Evolutionary conservation across 1,140 invertebrate species (phyloP).

Genomic region (Nasonia vitripennis): DNA sequence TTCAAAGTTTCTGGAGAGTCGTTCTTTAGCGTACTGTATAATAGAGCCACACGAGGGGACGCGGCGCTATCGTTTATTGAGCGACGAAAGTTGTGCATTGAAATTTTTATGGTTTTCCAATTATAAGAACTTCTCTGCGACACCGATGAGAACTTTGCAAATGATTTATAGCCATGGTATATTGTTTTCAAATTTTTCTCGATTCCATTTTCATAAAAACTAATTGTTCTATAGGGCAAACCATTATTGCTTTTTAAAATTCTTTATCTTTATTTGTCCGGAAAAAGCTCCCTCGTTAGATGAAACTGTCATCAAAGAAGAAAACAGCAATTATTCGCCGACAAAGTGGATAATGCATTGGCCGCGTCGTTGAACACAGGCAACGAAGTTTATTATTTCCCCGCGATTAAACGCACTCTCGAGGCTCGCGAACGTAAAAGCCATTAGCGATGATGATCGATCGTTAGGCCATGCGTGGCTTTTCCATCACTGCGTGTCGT

Average conservation of each 20-base stretch:
- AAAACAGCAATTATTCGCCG: background rate
- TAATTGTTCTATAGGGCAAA: too few relatives aligned
- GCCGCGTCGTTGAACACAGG: too few relatives aligned
- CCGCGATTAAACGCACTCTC: background rate
- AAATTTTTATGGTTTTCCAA: slow-evolving; percentile 19
- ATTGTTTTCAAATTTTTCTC: too few relatives aligned
- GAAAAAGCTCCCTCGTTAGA: background rate
- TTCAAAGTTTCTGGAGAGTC: background rate
- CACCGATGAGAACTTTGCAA: too few relatives aligned
- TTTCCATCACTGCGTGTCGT: background rate
- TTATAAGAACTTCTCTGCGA: background rate
- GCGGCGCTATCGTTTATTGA: background rate
- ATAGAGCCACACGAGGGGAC: background rate
- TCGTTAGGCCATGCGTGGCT: background rate
- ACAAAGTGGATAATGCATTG: background rate
- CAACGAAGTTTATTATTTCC: background rate
- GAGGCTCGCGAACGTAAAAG: background rate
- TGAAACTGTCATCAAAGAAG: background rate
- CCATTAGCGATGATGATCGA: background rate
- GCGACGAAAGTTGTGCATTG: background rate
- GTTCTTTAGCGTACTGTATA: background rate
- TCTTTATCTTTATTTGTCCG: background rate
- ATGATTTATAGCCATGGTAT: too few relatives aligned
- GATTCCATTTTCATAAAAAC: too few relatives aligned
- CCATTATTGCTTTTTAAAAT: background rate